Evolutionary conservation across 92 coral and sea anemone genomes (phyloP).

Genomic region (Scolanthus callimorphus): DNA sequence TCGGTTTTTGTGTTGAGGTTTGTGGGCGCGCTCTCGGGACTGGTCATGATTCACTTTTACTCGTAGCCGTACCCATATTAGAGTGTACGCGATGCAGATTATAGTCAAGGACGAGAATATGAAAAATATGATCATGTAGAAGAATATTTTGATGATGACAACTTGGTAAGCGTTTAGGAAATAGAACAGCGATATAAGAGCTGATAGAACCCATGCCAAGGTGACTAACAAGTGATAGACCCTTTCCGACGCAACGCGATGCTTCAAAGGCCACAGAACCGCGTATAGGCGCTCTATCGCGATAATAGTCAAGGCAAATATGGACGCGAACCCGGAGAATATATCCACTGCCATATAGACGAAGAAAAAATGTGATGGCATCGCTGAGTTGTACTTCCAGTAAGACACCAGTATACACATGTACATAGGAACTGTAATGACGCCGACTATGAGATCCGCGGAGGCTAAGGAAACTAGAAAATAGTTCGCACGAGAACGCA

Average conservation of each 20-base stretch:
- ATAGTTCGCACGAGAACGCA: constrained; percentile 76
- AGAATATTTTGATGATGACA: constrained; percentile 48
- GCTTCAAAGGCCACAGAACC: constrained; percentile 62
- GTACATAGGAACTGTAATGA: constrained; percentile 62
- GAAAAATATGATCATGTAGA: constrained; percentile 57
- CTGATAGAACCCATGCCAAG: constrained; percentile 63
- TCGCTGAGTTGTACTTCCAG: constrained; percentile 38
- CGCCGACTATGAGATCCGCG: constrained; percentile 72
- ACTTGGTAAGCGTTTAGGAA: constrained; percentile 54
- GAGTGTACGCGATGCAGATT: constrained; percentile 61
- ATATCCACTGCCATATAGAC: constrained; percentile 69
- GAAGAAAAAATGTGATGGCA: constrained; percentile 16
- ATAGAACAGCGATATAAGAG: constrained; percentile 45
- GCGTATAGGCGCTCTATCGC: constrained; percentile 69
- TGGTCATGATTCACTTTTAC: background rate
- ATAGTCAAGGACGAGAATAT: constrained; percentile 52
- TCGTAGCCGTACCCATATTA: constrained; percentile 63
- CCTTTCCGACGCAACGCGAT: constrained; percentile 41
- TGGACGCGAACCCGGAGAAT: constrained; percentile 74
- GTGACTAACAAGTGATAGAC: constrained; percentile 48
- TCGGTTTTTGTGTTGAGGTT: background rate
- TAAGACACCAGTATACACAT: constrained; percentile 57
- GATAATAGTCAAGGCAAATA: constrained; percentile 63
- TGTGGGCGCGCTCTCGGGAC: too few relatives aligned
- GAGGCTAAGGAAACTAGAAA: constrained; percentile 63